Evolutionary conservation across 2,888 invertebrate genomes (phyloP).

Genomic region (Mythimna loreyi): DNA sequence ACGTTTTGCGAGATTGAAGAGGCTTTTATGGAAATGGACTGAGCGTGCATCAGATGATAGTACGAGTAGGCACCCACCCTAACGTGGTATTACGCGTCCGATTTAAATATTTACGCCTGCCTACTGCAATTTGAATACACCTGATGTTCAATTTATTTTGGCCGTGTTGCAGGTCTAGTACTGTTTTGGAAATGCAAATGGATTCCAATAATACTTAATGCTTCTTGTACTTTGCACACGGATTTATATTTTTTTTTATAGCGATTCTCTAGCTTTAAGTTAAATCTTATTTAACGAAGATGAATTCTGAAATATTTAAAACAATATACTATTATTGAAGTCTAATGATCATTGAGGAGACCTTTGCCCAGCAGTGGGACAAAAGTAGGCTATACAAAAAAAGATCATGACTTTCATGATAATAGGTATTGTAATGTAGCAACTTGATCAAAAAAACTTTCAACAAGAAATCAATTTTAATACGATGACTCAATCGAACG

Average conservation of each 20-base stretch:
- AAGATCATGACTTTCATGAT: no score
- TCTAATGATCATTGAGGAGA: no score
- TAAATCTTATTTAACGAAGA: neutral
- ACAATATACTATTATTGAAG: no score
- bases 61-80: conserved; percentile 69
- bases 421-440: neutral
- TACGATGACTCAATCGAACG: neutral
- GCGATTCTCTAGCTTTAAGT: neutral
- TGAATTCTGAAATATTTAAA: neutral
- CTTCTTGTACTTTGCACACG: conserved; percentile 13
- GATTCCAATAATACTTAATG: conserved; percentile 59
- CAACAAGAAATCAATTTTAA: conserved; percentile 6
- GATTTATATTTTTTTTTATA: conserved; percentile 38
- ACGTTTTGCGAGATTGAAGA: conserved; percentile 90
- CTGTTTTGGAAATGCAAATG: conserved; percentile 67
- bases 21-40: conserved; percentile 90
- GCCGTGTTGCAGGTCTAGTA: conserved; percentile 62
- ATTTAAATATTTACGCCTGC: conserved; percentile 87
- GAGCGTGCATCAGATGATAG: conserved; percentile 86
- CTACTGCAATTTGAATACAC: conserved; percentile 83
- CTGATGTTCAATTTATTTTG: conserved; percentile 81
- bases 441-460: neutral
- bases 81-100: conserved; percentile 76
- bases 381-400: no score
- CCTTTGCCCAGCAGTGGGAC: no score